Evolutionary conservation across 2,113 vertebrate genomes (phyloP).

Genomic region (zebrafish (Danio rerio)): GRCz12tu NC_133188.1:13663501-13664000

Average conservation of each 20-base stretch:
- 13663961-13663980: neutral
- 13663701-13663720: slow-evolving; percentile 35
- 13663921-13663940: neutral
- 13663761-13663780: slow-evolving; percentile 46
- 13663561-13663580: slow-evolving; percentile 54
- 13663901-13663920: neutral
- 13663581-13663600: slow-evolving; percentile 30
- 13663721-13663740: slow-evolving; percentile 53
- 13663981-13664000: neutral
- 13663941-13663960: neutral
- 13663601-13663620: slow-evolving; percentile 51
- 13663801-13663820: neutral
- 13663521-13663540: slow-evolving; percentile 30
- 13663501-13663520: slow-evolving; percentile 46
- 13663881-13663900: neutral
- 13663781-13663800: neutral
- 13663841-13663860: neutral
- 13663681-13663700: slow-evolving; percentile 31
- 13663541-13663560: slow-evolving; percentile 41
- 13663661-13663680: slow-evolving; percentile 6
- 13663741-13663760: slow-evolving; percentile 15
- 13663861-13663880: neutral
- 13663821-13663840: neutral
- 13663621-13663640: slow-evolving; percentile 43
- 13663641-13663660: slow-evolving; percentile 52